A percentile compares a stretch with the other conserved stretches of the same genome.
Conservation (phyloP, 2,888 invertebrate genomes). For the Aphodius sticticus region DNA sequence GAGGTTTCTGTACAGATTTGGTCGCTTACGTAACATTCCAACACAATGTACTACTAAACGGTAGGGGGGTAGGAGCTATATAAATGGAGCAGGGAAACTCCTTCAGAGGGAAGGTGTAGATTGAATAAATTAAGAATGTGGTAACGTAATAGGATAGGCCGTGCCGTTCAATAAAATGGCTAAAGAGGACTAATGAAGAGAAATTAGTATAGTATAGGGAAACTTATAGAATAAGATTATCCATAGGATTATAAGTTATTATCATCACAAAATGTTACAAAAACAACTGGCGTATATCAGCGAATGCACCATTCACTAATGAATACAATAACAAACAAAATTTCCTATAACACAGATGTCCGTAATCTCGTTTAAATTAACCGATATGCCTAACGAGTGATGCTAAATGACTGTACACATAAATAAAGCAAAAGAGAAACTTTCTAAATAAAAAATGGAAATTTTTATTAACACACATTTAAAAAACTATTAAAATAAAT, state of each 20-base stretch:
- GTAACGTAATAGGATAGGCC: background rate
- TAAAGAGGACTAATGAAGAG: background rate
- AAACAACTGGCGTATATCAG: conserved; percentile 13
- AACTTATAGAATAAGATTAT: conserved; percentile 5
- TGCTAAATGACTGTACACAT: conserved; percentile 22
- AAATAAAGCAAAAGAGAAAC: conserved; percentile 39
- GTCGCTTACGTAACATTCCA: conserved; percentile 31
- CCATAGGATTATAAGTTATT: conserved; percentile 11
- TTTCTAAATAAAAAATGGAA: conserved; percentile 39
- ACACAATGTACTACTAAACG: background rate
- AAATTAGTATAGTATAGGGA: conserved; percentile 7
- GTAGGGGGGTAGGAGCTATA: background rate
- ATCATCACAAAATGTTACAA: conserved; percentile 15
- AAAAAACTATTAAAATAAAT: conserved; percentile 40
- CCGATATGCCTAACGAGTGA: background rate
- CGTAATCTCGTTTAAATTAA: too few species aligned
- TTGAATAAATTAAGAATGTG: background rate
- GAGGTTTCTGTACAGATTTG: conserved; percentile 22
- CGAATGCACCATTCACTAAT: conserved; percentile 7
- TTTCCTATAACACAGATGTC: background rate
- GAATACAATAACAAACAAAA: conserved; percentile 9
- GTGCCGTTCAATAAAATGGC: background rate
- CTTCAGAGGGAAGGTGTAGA: background rate
- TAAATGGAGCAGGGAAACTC: background rate
- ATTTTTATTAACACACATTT: conserved; percentile 40